Evolutionary conservation across 1,140 invertebrate species (phyloP).

Genomic region (Carposina sasakii): DNA sequence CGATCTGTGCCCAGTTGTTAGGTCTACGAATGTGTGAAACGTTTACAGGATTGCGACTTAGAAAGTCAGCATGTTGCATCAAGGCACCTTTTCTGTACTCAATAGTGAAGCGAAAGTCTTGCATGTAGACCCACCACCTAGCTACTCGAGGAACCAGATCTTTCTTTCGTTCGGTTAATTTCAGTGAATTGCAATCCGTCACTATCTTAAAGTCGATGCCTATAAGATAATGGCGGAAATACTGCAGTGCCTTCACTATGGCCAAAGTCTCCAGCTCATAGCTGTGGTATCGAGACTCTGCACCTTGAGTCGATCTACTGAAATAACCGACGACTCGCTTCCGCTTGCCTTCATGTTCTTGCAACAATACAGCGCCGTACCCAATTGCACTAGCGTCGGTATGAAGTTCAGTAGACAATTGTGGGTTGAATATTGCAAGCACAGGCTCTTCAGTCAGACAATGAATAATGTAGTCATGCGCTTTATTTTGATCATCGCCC

Average conservation of each 20-base stretch:
- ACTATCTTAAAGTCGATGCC: conserved; percentile 46
- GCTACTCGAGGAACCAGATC: too few relatives aligned
- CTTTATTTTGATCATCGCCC: background rate
- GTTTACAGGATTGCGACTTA: conserved; percentile 5
- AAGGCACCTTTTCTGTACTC: conserved; percentile 6
- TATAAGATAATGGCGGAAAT: too few relatives aligned
- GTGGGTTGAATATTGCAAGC: conserved; percentile 24
- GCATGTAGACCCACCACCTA: conserved; percentile 41
- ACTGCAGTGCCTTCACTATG: too few relatives aligned
- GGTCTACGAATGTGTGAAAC: background rate
- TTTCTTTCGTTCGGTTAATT: conserved; percentile 29
- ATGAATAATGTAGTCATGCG: conserved; percentile 4
- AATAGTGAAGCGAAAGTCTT: conserved; percentile 16
- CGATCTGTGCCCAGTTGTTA: conserved; percentile 6
- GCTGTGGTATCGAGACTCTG: conserved; percentile 33
- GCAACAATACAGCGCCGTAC: conserved; percentile 27
- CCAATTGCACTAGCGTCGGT: conserved; percentile 33
- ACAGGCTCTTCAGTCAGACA: conserved; percentile 15
- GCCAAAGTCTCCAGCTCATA: conserved; percentile 40
- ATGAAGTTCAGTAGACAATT: conserved; percentile 38
- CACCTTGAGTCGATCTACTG: conserved; percentile 5
- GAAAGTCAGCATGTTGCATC: conserved; percentile 6
- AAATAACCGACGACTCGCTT: conserved; percentile 29
- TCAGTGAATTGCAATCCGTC: conserved; percentile 47
- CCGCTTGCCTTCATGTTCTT: conserved; percentile 16